Percentiles rank a stretch among this genome's conserved stretches.
Evolutionary conservation across 2,113 vertebrate species (phyloP).

Genomic region (Coregonus clupeaformis): DNA sequence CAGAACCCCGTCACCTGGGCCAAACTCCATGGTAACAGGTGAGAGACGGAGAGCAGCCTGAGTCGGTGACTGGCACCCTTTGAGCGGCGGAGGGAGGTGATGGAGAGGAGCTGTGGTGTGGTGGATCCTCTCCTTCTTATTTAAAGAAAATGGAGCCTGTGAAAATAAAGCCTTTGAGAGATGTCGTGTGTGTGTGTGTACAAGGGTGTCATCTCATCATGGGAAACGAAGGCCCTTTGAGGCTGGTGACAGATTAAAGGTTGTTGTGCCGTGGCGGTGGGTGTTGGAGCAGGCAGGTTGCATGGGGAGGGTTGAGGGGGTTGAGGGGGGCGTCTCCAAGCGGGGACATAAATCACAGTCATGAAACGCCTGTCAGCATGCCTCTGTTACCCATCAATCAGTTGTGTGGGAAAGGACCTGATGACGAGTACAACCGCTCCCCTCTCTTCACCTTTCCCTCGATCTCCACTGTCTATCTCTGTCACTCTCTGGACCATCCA

Average conservation of each 20-base stretch:
- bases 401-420: not conserved
- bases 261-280: slow-evolving; percentile 8
- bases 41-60: not conserved
- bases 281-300: not conserved
- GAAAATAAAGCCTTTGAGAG: not conserved
- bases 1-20: not conserved
- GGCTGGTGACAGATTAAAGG: slow-evolving; percentile 33
- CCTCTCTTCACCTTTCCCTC: slow-evolving; percentile 14
- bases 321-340: slow-evolving; percentile 12
- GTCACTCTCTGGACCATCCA: not conserved
- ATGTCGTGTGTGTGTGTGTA: not conserved
- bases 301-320: slow-evolving; percentile 16
- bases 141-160: not conserved
- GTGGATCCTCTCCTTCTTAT: not conserved
- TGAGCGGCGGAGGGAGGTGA: not conserved
- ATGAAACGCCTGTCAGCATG: slow-evolving; percentile 39
- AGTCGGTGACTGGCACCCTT: not conserved
- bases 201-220: not conserved
- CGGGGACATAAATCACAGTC: slow-evolving; percentile 37
- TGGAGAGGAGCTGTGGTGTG: not conserved
- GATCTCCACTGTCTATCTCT: not conserved
- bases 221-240: slow-evolving; percentile 13
- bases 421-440: slow-evolving; percentile 29
- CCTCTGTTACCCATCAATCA: slow-evolving; percentile 49
- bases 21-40: not conserved